Evolutionary conservation across 2,797 vertebrate genomes (phyloP).

Genomic region (Astyanax mexicanus): DNA sequence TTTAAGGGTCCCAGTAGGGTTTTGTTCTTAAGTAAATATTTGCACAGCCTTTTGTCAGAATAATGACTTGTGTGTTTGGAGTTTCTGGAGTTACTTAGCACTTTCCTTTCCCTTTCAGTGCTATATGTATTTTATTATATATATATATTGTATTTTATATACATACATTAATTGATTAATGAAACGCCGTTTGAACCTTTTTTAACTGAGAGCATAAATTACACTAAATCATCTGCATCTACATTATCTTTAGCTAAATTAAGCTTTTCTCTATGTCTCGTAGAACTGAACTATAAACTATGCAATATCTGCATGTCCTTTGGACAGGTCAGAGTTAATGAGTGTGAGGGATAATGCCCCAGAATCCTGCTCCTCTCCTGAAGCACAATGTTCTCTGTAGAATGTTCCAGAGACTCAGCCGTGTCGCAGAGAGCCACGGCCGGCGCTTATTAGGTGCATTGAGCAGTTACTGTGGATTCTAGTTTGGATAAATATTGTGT

Average conservation of each 20-base stretch:
- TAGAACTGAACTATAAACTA: too few relatives aligned
- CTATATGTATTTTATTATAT: constrained; percentile 17
- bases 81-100: constrained; percentile 2
- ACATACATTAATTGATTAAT: background rate
- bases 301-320: constrained; percentile 22
- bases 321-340: constrained; percentile 57
- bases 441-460: constrained; percentile 28
- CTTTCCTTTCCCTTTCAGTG: background rate
- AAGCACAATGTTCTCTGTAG: constrained; percentile 47
- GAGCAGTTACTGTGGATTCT: constrained; percentile 27
- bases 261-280: constrained; percentile 9
- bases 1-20: constrained; percentile 19
- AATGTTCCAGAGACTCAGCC: constrained; percentile 49
- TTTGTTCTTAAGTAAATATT: constrained; percentile 40
- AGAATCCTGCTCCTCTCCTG: constrained; percentile 52
- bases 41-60: constrained; percentile 34
- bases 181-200: background rate
- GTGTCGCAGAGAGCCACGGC: constrained; percentile 32
- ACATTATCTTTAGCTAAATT: constrained; percentile 21
- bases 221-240: background rate
- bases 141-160: background rate
- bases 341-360: constrained; percentile 48
- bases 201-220: background rate
- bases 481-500: constrained; percentile 18
- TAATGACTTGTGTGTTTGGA: constrained; percentile 29